phyloP scores from a whole-genome alignment of 2,797 vertebrate genomes.

The Ptychobarbus kaznakovi region DNA sequence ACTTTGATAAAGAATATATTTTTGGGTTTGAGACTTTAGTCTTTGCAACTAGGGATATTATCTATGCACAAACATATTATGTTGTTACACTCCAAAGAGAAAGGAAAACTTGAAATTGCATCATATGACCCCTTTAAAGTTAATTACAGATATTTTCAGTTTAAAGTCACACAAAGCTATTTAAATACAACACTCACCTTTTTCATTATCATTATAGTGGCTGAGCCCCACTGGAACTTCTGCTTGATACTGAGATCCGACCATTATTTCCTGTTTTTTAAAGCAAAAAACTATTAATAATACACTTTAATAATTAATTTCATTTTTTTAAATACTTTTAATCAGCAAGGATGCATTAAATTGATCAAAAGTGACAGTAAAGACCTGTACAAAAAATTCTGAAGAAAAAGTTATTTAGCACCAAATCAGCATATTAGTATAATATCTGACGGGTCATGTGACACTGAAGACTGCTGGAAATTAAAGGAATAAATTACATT shows the following conservation, averaged over 20 bases:
- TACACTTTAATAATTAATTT: background rate
- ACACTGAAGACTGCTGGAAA: background rate
- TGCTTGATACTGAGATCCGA: conserved; percentile 93
- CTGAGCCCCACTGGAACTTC: conserved; percentile 90
- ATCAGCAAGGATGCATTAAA: background rate
- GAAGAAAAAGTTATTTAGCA: background rate
- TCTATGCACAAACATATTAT: too few relatives aligned
- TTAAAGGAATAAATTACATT: background rate
- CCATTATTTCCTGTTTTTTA: conserved; percentile 92
- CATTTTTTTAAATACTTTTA: background rate
- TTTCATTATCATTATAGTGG: conserved; percentile 82
- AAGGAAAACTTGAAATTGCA: too few relatives aligned
- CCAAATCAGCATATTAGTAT: background rate
- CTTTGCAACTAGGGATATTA: too few relatives aligned
- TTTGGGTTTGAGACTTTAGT: too few relatives aligned
- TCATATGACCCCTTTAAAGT: background rate
- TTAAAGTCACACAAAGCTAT: background rate
- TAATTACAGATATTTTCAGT: background rate
- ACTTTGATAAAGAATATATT: too few relatives aligned
- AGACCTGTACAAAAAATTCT: background rate
- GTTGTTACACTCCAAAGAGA: too few relatives aligned
- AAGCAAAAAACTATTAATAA: background rate
- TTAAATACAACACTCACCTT: conserved; percentile 74
- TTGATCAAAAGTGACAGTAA: background rate
- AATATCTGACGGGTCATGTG: background rate